A percentile compares a stretch with the other conserved stretches of the same genome.
phyloP scores from a whole-genome alignment of 2,113 vertebrate genomes.

The Tragelaphus buxtoni region DNA sequence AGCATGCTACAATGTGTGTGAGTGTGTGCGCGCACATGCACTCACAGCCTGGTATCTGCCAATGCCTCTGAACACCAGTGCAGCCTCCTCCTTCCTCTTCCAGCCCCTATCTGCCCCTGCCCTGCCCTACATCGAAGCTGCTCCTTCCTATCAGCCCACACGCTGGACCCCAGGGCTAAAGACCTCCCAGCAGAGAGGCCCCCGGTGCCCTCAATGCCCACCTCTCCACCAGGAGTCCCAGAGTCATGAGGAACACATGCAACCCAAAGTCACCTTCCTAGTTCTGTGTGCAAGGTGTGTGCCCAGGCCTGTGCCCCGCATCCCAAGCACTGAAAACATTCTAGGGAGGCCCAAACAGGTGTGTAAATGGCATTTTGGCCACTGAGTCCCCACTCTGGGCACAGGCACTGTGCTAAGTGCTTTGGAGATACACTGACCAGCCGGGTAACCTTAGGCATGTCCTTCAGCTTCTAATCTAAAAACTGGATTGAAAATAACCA shows the following conservation, averaged over 20 bases:
- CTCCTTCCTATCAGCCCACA: neutral
- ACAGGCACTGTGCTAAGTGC: neutral
- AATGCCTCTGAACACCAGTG: accelerated
- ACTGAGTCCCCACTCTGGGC: neutral
- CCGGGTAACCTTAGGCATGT: neutral
- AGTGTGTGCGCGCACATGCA: accelerated
- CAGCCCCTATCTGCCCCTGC: neutral
- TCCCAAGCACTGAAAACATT: neutral
- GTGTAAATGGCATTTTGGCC: neutral
- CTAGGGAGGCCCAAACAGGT: neutral
- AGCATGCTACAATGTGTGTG: neutral
- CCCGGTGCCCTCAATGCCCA: accelerated
- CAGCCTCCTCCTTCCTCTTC: neutral
- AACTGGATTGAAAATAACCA: neutral
- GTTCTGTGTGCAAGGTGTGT: too few relatives aligned
- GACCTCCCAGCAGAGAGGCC: neutral
- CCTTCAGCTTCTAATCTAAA: neutral
- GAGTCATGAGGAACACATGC: neutral
- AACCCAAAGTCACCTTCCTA: neutral
- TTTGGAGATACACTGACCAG: neutral
- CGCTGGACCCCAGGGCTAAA: neutral
- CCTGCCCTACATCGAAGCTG: neutral
- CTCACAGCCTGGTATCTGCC: neutral
- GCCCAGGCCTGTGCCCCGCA: neutral
- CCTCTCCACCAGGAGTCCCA: neutral